phyloP scores from a whole-genome alignment of 1,140 invertebrate genomes.

The Planococcus citri region DNA sequence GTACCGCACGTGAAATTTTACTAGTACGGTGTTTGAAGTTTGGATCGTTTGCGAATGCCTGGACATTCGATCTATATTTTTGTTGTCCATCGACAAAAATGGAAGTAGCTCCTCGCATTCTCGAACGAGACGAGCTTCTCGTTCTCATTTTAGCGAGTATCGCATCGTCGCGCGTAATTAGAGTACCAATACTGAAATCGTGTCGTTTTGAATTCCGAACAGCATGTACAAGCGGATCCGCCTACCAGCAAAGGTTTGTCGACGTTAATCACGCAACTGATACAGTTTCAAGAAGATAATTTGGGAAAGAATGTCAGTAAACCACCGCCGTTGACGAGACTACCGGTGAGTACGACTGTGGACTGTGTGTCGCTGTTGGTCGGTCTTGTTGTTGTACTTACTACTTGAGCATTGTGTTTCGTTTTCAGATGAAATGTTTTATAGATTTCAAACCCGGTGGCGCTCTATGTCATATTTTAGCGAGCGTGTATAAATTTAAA shows the following conservation, averaged over 20 bases:
- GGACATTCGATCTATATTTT: no score
- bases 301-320: constrained; percentile 86
- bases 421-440: constrained; percentile 75
- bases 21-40: no score
- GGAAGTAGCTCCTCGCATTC: no score
- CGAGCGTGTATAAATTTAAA: constrained; percentile 88
- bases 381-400: background rate
- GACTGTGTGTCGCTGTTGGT: background rate
- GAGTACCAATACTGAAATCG: background rate
- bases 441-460: constrained; percentile 90
- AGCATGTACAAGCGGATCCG: constrained; percentile 83
- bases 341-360: constrained; percentile 55
- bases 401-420: background rate
- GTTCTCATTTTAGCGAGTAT: no score
- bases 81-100: no score
- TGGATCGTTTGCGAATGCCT: no score
- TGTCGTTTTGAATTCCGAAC: background rate
- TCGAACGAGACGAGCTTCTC: no score
- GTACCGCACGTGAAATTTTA: no score
- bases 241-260: constrained; percentile 84
- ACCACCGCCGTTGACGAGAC: constrained; percentile 62
- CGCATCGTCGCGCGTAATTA: no score
- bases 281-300: constrained; percentile 94
- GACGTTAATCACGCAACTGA: constrained; percentile 68
- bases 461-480: constrained; percentile 80